Evolutionary conservation across 2,888 invertebrate genomes (phyloP).

Genomic region (Tuberolachnus salignus): DNA sequence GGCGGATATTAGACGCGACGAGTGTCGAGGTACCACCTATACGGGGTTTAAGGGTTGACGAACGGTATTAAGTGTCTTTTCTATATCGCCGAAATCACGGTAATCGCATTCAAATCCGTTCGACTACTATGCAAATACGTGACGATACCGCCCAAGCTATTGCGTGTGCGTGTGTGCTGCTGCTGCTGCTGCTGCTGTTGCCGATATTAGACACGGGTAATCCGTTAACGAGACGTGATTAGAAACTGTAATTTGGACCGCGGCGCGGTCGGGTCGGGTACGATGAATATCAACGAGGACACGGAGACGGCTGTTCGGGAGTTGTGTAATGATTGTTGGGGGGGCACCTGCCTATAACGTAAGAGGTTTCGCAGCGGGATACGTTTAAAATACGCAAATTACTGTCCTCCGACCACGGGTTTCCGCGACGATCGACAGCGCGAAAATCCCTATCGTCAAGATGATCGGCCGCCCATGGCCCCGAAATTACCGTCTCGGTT

Average conservation of each 20-base stretch:
- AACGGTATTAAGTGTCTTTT: constrained; percentile 24
- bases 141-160: background rate
- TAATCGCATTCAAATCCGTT: constrained; percentile 52
- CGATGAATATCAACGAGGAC: constrained; percentile 33
- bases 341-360: background rate
- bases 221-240: constrained; percentile 55
- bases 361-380: constrained; percentile 3
- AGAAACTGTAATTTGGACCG: constrained; percentile 36
- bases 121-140: constrained; percentile 41
- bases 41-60: background rate
- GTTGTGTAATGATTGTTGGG: constrained; percentile 14
- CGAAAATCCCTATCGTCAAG: constrained; percentile 21
- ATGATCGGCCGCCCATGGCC: too few relatives aligned
- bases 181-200: background rate
- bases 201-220: constrained; percentile 52
- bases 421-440: too few relatives aligned
- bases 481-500: too few relatives aligned
- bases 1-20: background rate
- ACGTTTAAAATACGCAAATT: background rate
- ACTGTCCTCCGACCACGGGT: background rate
- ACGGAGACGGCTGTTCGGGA: background rate
- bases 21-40: background rate
- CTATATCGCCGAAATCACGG: constrained; percentile 25
- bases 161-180: background rate
- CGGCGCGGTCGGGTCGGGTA: constrained; percentile 20